phyloP scores from a whole-genome alignment of 2,113 vertebrate species.

The Melospiza georgiana region DNA sequence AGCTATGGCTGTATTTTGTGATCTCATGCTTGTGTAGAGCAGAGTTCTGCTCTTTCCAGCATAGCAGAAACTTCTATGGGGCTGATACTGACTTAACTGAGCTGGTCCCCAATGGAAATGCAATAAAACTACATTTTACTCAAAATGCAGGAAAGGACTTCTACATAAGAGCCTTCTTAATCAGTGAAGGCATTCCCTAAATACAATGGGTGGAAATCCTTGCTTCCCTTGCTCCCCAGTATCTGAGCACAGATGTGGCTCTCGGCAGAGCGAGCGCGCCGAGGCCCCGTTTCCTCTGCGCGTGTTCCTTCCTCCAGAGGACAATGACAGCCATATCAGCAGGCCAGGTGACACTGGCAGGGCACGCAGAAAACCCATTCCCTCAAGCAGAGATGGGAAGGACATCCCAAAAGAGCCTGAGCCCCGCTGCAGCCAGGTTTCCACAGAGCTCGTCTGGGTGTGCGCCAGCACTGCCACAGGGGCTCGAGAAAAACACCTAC shows the following conservation, averaged over 20 bases:
- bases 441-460: neutral
- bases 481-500: accelerated
- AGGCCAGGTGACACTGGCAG: neutral
- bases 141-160: constrained; percentile 37
- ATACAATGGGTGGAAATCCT: constrained; percentile 62
- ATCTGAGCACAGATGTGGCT: neutral
- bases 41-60: neutral
- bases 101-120: neutral
- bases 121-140: neutral
- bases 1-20: neutral
- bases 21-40: neutral
- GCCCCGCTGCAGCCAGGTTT: neutral
- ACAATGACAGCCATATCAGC: neutral
- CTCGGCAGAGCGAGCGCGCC: neutral
- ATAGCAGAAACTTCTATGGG: neutral
- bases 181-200: constrained; percentile 22
- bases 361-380: neutral
- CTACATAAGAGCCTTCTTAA: neutral
- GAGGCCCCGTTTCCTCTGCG: neutral
- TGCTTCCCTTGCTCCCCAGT: neutral
- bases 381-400: neutral
- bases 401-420: neutral
- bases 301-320: constrained; percentile 7
- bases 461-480: neutral
- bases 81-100: neutral